phyloP scores from a whole-genome alignment of 2,888 invertebrate genomes.

The Cosmia pyralina region DNA sequence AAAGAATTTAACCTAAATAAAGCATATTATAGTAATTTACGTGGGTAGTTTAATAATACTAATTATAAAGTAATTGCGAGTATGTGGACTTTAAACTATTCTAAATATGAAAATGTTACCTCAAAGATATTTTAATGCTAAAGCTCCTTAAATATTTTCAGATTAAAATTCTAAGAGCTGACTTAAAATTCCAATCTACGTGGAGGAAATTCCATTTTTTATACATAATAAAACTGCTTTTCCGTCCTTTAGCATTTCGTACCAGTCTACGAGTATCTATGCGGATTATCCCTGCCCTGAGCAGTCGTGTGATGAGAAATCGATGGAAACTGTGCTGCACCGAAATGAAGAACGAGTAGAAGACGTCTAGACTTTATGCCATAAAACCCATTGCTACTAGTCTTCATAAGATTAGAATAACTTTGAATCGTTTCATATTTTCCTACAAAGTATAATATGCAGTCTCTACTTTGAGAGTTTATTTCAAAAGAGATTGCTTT shows the following conservation, averaged over 20 bases:
- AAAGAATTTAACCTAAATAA: slow-evolving; percentile 19
- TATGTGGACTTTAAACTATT: slow-evolving; percentile 34
- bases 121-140: slow-evolving; percentile 34
- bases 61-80: slow-evolving; percentile 27
- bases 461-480: slow-evolving; percentile 18
- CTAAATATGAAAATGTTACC: slow-evolving; percentile 27
- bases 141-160: slow-evolving; percentile 42
- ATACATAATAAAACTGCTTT: slow-evolving; percentile 47
- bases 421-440: slow-evolving; percentile 35
- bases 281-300: slow-evolving; percentile 61
- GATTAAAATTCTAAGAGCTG: slow-evolving; percentile 41
- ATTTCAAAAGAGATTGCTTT: slow-evolving; percentile 12
- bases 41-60: neutral
- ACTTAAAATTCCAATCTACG: slow-evolving; percentile 49
- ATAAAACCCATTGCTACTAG: slow-evolving; percentile 39
- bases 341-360: slow-evolving; percentile 48
- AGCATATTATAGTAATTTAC: slow-evolving; percentile 2
- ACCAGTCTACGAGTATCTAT: slow-evolving; percentile 54
- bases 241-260: slow-evolving; percentile 49
- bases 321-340: slow-evolving; percentile 54
- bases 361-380: slow-evolving; percentile 57
- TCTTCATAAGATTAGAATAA: slow-evolving; percentile 34
- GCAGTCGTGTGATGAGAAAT: slow-evolving; percentile 62
- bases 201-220: slow-evolving; percentile 51
- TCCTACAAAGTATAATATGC: slow-evolving; percentile 14